Evolutionary conservation across 2,888 invertebrate species (phyloP).

Genomic region (Halictus ligatus): DNA sequence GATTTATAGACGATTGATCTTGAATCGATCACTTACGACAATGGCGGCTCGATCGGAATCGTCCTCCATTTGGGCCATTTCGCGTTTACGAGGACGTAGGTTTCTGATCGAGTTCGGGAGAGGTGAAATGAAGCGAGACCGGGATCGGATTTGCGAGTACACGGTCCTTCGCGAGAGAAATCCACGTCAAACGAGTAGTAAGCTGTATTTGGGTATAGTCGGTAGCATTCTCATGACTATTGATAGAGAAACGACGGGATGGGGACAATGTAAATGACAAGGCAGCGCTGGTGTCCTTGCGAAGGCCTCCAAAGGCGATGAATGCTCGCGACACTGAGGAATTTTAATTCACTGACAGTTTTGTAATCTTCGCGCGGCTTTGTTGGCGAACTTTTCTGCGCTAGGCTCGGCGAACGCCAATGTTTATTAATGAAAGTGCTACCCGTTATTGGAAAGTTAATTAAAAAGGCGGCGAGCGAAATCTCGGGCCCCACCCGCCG

Average conservation of each 20-base stretch:
- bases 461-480: constrained; percentile 36
- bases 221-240: constrained; percentile 41
- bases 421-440: constrained; percentile 42
- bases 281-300: constrained; percentile 8
- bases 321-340: constrained; percentile 52
- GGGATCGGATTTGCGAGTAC: constrained; percentile 52
- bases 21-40: constrained; percentile 6
- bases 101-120: not conserved
- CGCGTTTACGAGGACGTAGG: constrained; percentile 10
- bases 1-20: constrained; percentile 11
- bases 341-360: constrained; percentile 59
- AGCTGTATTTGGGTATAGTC: constrained; percentile 3
- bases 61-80: constrained; percentile 1
- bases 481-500: not conserved
- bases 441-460: constrained; percentile 30
- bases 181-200: constrained; percentile 17
- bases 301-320: constrained; percentile 25
- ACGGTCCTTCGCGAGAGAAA: constrained; percentile 27
- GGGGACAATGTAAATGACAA: constrained; percentile 29
- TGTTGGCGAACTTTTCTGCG: constrained; percentile 39
- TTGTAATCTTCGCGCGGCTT: constrained; percentile 48
- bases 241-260: constrained; percentile 20
- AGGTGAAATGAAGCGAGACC: constrained; percentile 43
- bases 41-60: constrained; percentile 9
- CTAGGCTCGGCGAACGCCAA: not conserved